Base-by-base conservation (phyloP, 35 echinoderm and acorn worm genomes). In the Chiridota heheva region DNA sequence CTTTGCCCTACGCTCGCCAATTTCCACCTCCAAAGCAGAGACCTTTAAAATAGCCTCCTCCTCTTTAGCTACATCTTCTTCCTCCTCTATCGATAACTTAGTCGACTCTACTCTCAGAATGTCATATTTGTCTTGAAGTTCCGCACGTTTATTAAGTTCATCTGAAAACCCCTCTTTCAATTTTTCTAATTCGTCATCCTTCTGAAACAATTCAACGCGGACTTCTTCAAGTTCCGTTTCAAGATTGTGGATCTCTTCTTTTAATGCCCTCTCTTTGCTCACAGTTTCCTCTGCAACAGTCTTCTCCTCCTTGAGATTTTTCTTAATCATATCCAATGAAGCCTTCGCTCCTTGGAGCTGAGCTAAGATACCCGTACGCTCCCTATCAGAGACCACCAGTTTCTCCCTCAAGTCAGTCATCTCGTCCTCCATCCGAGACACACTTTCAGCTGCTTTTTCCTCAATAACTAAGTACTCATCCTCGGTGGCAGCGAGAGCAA, bases 121-220 rank as follows among this genome's bases (percentile, higher is more conserved):
- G 60, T 90, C 80, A 64, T 75, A 82, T 42, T 87, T 86, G 62
- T 86, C 45, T 47, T 92, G 83, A 33, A 92, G 57, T 29, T 64
- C 76, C 8, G 83, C 80, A 63, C 69, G 81, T 43, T 63, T 68
- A 35, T 76, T 64, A 20, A 66, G 45, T 58, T 86, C 83, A 29
- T 36, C 43, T 53, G 81, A 80, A 58, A 98, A 87, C 70, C 83
- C 38, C 6, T 84, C 60, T 44, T 76, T 69, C 40, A 98, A 58
- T 81, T 77, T 62, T 55, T 83, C 69, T 31, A 83, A 33, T 55
- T 87, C 56, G 27, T 77, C 60, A 73, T 88, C 90, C 30, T 77
- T 65, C 40, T 85, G 81, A 5, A 27, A 65, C 10, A 86, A 46
- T 26, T 79, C 48, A 18, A 31, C 46, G 17, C 75, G 58, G 2